Percentiles rank a stretch among this genome's conserved stretches.
Evolutionary conservation across 2,113 vertebrate species (phyloP).

Genomic region (Pterocles gutturalis): DNA sequence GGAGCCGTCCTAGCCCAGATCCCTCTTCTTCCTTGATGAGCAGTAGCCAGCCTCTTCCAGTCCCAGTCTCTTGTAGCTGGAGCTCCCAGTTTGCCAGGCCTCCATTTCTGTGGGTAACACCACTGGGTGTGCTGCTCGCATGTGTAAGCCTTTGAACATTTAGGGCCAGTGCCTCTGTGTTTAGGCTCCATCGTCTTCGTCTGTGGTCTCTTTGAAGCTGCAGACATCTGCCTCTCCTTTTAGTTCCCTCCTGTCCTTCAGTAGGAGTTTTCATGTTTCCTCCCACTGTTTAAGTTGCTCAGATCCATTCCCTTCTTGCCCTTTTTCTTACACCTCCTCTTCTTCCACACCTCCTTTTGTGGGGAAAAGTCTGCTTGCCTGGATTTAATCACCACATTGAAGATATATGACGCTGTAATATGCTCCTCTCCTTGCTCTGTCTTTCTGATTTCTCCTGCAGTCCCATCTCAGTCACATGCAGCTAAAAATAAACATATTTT

Average conservation of each 20-base stretch:
- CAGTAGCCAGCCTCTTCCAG: rapidly evolving
- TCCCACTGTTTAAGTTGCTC: background rate
- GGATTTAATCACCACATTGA: background rate
- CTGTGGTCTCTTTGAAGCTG: background rate
- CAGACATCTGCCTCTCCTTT: background rate
- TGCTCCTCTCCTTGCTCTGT: background rate
- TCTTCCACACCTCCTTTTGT: background rate
- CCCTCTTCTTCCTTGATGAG: background rate
- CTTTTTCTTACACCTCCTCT: background rate
- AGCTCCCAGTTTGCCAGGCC: background rate
- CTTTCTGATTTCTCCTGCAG: background rate
- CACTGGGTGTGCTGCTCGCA: background rate
- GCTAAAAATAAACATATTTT: slow-evolving; percentile 40
- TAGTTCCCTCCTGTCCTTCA: background rate
- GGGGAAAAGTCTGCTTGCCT: background rate
- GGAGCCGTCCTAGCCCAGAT: background rate
- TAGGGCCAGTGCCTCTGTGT: background rate
- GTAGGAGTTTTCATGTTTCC: background rate
- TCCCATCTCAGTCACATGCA: background rate
- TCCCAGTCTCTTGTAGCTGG: background rate
- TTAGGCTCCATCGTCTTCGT: background rate
- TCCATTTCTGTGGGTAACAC: background rate
- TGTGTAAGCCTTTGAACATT: background rate
- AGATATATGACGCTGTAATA: background rate
- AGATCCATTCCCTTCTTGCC: background rate